Evolutionary conservation across 2,113 vertebrate species (phyloP).

Genomic region (Argyrosomus japonicus): DNA sequence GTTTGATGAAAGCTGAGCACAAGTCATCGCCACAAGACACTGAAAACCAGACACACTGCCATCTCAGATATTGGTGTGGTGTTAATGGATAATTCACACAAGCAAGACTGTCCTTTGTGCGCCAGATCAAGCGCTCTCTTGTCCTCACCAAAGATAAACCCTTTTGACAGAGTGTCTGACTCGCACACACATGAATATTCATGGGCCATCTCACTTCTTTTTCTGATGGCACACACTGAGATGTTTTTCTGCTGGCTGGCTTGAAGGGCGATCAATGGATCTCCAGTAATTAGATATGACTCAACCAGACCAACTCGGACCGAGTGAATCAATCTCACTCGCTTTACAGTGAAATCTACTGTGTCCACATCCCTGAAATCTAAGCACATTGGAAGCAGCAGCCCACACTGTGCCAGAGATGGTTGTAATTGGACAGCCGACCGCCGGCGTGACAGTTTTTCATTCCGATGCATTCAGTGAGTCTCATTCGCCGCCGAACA

Average conservation of each 20-base stretch:
- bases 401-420: conserved; percentile 10
- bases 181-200: conserved; percentile 55
- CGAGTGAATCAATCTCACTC: conserved; percentile 35
- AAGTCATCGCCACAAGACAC: conserved; percentile 20
- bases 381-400: conserved; percentile 33
- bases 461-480: conserved; percentile 23
- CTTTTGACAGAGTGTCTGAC: conserved; percentile 50
- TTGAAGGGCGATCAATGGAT: conserved; percentile 37
- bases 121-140: conserved; percentile 33
- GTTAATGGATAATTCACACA: conserved; percentile 51
- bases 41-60: conserved; percentile 39
- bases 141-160: conserved; percentile 47
- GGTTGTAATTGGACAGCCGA: conserved; percentile 1
- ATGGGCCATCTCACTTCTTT: conserved; percentile 26
- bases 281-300: conserved; percentile 51
- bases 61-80: conserved; percentile 27
- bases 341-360: conserved; percentile 15
- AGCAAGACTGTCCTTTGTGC: conserved; percentile 47
- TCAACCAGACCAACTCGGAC: conserved; percentile 28
- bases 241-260: conserved; percentile 18
- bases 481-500: conserved; percentile 9
- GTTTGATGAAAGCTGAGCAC: conserved; percentile 26
- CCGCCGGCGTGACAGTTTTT: conserved; percentile 14
- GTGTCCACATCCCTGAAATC: conserved; percentile 38
- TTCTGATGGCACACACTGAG: background rate